Base-by-base conservation (phyloP, 2,113 vertebrate genomes). In the Smithornis capensis region DNA sequence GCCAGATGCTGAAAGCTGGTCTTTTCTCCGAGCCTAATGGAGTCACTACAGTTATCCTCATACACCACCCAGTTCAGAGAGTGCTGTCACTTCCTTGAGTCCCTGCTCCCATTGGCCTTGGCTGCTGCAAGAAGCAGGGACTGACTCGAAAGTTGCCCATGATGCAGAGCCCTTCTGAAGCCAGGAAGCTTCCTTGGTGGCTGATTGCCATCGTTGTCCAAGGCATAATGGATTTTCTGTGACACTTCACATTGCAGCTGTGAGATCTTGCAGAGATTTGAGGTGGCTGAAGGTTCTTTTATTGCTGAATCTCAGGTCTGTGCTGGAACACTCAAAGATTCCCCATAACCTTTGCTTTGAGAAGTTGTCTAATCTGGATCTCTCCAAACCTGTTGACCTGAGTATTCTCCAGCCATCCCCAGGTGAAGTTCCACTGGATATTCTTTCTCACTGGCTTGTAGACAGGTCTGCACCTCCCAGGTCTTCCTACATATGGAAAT, bases 1-100 rank as follows among this genome's bases (percentile, higher is more conserved):
- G 42, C 25, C 33, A 28, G 56, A 15, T 0, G 2, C 5, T 1
- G 45, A 53, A 56, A 84, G 50, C 50, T 9, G 21, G 1, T 19
- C 35, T 25, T 37, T 33, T 19, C 65, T 78, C 60, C 45, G 77
- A 50, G 17, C 19, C n/a, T 11, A 5, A 10, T 1, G 8, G 23
- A 35, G 23, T 31, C n/a, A 35, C 78, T 22, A 49, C 4, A 1
- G 29, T n/a, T 60, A 53, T 14, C 53, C 35, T 52, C 4, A 6
- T 38, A 59, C 3, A 2, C 64, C 0, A 0, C 59, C 50, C 44
- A 7, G 17, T 38, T 60, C 24, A 7, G 33, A 33, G 49, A 37
- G 40, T 10, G 60, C 31, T 0, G 0, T 59, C 63, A 7, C 13
- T 77, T n/a, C 55, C 57, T 71, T 38, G n/a, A 47, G 2, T 12